These are phyloP conservation scores for Ondatra zibethicus DNA, from an alignment of 2,113 vertebrate species.

Conservation along the genomic window DNA sequence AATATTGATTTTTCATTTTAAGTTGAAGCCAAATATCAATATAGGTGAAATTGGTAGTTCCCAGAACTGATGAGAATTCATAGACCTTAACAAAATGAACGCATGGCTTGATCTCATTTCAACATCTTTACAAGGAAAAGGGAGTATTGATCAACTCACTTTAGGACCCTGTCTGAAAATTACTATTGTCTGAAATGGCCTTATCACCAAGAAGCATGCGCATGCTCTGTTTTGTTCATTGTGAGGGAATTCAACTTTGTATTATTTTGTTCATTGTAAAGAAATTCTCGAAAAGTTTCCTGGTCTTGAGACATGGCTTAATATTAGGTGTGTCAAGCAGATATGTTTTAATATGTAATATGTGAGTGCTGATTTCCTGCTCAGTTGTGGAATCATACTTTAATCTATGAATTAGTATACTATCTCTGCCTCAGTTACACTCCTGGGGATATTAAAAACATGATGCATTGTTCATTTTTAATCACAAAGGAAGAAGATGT, in stretches of 20 bases:
- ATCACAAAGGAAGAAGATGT: slow-evolving; percentile 10
- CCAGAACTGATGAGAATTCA: slow-evolving; percentile 79
- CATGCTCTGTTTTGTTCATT: slow-evolving; percentile 32
- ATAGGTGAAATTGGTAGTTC: slow-evolving; percentile 76
- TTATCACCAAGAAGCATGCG: slow-evolving; percentile 43
- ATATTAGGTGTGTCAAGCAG: slow-evolving; percentile 1
- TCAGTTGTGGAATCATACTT: slow-evolving; percentile 43
- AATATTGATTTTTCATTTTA: slow-evolving; percentile 80
- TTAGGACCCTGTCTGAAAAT: slow-evolving; percentile 64
- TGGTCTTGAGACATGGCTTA: slow-evolving; percentile 61
- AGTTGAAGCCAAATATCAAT: slow-evolving; percentile 78
- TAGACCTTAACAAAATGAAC: slow-evolving; percentile 76
- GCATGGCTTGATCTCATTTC: slow-evolving; percentile 69
- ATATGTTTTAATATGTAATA: slow-evolving; percentile 56
- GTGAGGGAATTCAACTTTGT: slow-evolving; percentile 14
- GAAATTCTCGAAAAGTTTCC: slow-evolving; percentile 43
- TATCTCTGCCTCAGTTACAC: not conserved
- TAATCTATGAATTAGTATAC: not conserved
- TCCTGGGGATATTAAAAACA: slow-evolving; percentile 27
- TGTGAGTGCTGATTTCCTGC: slow-evolving; percentile 30
- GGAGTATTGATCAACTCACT: slow-evolving; percentile 64
- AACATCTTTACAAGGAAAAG: slow-evolving; percentile 72
- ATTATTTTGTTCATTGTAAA: slow-evolving; percentile 49
- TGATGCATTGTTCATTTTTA: slow-evolving; percentile 31
- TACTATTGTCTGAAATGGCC: slow-evolving; percentile 67